Base-by-base conservation (phyloP, 1,140 invertebrate genomes). In the Musca vetustissima region DNA sequence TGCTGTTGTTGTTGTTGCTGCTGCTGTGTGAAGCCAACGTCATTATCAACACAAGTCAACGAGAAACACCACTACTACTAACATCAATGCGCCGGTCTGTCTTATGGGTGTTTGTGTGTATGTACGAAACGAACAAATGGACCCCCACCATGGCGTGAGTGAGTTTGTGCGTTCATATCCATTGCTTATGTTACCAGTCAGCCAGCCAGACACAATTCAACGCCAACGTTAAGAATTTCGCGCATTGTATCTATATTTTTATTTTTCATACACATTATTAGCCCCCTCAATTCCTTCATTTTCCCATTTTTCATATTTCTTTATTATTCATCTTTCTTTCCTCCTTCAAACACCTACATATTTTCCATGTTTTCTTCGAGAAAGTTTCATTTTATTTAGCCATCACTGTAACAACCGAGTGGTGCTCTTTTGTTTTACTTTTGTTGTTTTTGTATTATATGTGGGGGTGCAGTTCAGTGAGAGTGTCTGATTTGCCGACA, bases 221-320 rank as follows among this genome's bases (percentile, higher is more conserved):
- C 57, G 57, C 57, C 57, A 61, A 61, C 57, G 57, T 61, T 61
- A 61, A 61, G 28, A 61, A 61, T 43, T 61, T 61, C 36, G 57
- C 57, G 57, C 57, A 61, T 61, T 61, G 28, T 43, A 49, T 19
- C 25, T 59, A 43, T 43, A 43, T 43, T 43, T 28, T 28, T 4
- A n/a, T n/a, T n/a, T 32, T 32, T 32, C 28, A 32, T 9, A 32
- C 4, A 32, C 49, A 17, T 13, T 13, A 17, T 3, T 13, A 52
- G 49, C 49, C 21, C 24, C 32, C 64, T 50, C 17, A 22, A 1
- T 65, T 65, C 17, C 22, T 28, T 64, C 17, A 19, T 19, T 25
- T 48, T 48, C 11, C 11, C n/a, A 22, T 48, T 21, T 52, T 19
- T 50, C 8, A 11, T 52, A 9, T 21, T 7, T 1, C 6, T 61